Conservation (phyloP, 1,140 invertebrate species). For the Drosophila pallidifrons region DNA sequence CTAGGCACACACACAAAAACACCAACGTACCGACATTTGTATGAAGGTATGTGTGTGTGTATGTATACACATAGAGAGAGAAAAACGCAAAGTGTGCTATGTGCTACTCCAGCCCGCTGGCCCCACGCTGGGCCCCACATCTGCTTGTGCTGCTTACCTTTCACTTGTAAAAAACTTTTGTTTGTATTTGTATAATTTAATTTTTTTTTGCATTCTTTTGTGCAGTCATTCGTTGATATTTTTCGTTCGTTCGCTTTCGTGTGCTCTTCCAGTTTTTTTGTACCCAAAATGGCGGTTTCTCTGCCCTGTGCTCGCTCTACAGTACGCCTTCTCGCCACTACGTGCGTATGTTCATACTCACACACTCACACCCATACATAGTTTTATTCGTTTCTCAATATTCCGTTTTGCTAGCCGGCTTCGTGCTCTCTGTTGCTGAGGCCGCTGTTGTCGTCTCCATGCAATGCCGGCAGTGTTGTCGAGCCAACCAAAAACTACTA, state of each 20-base stretch:
- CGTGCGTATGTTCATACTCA: conserved; percentile 42
- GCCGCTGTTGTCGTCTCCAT: conserved; percentile 40
- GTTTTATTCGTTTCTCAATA: conserved; percentile 55
- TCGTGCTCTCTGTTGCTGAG: conserved; percentile 61
- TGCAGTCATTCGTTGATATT: conserved; percentile 75
- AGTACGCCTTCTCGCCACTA: conserved; percentile 23
- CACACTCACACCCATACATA: conserved; percentile 21
- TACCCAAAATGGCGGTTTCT: conserved; percentile 76
- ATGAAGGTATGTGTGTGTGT: conserved; percentile 3
- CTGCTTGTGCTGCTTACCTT: conserved; percentile 46
- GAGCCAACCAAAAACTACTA: conserved; percentile 28
- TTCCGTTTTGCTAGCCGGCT: conserved; percentile 77
- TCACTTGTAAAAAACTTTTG: conserved; percentile 68
- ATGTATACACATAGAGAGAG: conserved; percentile 15
- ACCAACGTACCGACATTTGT: conserved; percentile 3
- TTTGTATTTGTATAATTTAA: conserved; percentile 62
- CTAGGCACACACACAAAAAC: conserved; percentile 25
- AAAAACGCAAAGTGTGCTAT: conserved; percentile 34
- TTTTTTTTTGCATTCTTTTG: conserved; percentile 71
- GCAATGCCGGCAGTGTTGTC: conserved; percentile 54
- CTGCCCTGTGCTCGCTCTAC: conserved; percentile 38
- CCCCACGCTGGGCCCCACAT: conserved; percentile 50
- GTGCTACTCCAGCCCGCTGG: conserved; percentile 21
- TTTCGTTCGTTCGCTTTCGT: conserved; percentile 56
- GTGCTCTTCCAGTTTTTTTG: conserved; percentile 68